Evolutionary conservation across 2,113 vertebrate genomes (phyloP), one percentile per base, ranked within the genome.

Genomic region (Tychaedon coryphoeus): DNA sequence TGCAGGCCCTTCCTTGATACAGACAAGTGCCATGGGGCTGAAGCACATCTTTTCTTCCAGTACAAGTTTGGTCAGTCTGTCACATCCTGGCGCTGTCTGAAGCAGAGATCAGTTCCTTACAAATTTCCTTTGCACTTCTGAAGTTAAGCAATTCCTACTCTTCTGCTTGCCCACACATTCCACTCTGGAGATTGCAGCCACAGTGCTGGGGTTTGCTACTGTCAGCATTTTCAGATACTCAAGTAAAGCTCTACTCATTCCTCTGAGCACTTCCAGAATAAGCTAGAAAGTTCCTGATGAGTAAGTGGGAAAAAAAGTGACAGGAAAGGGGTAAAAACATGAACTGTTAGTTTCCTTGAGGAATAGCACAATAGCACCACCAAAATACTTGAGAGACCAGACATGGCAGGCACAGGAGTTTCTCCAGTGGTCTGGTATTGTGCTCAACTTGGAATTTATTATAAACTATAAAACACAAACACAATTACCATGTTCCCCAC

Each of bases 381-480:
- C 14, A 17, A 90, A 54, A 14, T 58, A 12, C 56, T 54, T 26
- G 45, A 90, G 40, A 23, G 34, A 82, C 26, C 58, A 83, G 64
- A 66, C 1, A 0, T 4, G 7, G 7, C 36, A 67, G 36, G 19
- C 56, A 19, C 2, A 9, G 11, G 34, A 36, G 10, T 45, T 90
- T 58, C 75, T 93, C 67, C 53, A 81, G 72, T 20, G 50, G 22
- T 24, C 19, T 18, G 20, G 24, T 33, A 31, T 36, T 31, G 45
- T 54, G 47, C 78, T 76, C 3, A 5, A 29, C 36, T 51, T 12
- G 0, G 43, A 74, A 69, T 82, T 86, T 79, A 86, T 8, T 2
- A 45, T 23, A 31, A 83, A 75, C 72, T 54, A 28, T 92, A 90
- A 93, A 88, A 80, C 51, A 80, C 67, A 79, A 82, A 75, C 91